Conservation (phyloP, 2,797 vertebrate species). For the Galaxias olidus region DNA sequence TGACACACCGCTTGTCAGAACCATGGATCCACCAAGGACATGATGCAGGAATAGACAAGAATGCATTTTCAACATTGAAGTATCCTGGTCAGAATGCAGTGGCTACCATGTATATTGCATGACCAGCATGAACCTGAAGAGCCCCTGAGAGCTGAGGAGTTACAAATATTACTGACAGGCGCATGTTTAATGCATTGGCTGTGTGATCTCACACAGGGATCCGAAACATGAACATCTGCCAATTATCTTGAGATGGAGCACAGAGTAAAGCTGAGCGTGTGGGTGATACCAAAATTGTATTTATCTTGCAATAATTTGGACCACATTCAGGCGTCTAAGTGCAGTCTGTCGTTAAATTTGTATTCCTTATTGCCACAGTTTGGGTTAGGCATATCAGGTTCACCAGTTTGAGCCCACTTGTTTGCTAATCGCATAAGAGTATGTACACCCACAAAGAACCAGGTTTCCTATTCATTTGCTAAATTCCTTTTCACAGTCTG, state of each 20-base stretch:
- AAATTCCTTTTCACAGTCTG: conserved; percentile 38
- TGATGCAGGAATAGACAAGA: conserved; percentile 36
- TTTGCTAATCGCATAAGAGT: conserved; percentile 24
- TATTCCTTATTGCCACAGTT: no score
- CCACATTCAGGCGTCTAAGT: no score
- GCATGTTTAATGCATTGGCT: conserved; percentile 70
- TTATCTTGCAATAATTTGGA: conserved; percentile 27
- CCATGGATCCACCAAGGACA: conserved; percentile 18
- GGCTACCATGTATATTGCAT: conserved; percentile 54
- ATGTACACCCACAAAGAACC: conserved; percentile 33
- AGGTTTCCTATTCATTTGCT: conserved; percentile 37
- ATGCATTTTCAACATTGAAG: conserved; percentile 43
- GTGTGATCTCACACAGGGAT: conserved; percentile 50
- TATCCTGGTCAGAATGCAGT: conserved; percentile 59
- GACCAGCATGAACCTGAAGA: conserved; percentile 58
- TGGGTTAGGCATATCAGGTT: no score
- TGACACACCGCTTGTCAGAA: background rate
- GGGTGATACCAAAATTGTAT: conserved; percentile 53
- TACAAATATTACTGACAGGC: conserved; percentile 53
- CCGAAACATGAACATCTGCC: conserved; percentile 67
- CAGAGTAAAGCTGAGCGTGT: conserved; percentile 36
- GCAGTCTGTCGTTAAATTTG: no score
- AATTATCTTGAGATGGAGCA: conserved; percentile 57
- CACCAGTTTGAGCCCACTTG: background rate
- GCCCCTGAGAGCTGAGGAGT: conserved; percentile 34